phyloP scores from a whole-genome alignment of 2,888 invertebrate genomes.

The Noctuana brunneofusca region DNA sequence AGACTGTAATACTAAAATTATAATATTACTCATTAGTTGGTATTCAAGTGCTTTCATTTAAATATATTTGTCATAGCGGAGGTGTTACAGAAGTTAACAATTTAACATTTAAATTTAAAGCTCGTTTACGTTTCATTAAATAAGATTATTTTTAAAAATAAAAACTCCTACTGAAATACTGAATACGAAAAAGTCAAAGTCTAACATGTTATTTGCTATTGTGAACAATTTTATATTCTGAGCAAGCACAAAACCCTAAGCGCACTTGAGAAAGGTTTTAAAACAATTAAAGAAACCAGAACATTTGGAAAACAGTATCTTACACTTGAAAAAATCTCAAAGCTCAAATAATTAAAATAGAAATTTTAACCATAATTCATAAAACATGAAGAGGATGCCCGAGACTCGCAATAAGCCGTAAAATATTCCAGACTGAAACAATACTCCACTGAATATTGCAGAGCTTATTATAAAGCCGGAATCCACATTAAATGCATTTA shows the following conservation, averaged over 20 bases:
- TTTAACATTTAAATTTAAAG: too few relatives aligned
- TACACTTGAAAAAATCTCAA: background rate
- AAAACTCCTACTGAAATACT: too few relatives aligned
- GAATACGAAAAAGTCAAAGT: too few relatives aligned
- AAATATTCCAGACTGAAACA: conserved; percentile 36
- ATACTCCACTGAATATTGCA: conserved; percentile 33
- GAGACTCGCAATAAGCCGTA: conserved; percentile 3
- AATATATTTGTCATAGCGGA: too few relatives aligned
- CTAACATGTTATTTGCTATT: too few relatives aligned
- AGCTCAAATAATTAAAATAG: background rate
- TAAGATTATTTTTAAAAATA: too few relatives aligned
- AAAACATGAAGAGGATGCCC: background rate
- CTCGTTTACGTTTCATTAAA: too few relatives aligned
- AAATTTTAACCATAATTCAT: background rate
- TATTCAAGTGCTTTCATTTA: too few relatives aligned
- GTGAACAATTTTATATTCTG: background rate
- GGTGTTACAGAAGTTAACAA: too few relatives aligned
- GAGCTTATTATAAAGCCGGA: conserved; percentile 24
- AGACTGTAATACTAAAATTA: too few relatives aligned
- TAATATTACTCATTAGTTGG: too few relatives aligned
- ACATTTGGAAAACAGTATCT: background rate
- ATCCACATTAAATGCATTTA: conserved; percentile 19
- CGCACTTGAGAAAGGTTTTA: background rate
- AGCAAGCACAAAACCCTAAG: too few relatives aligned
- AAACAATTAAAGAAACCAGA: background rate